Evolutionary conservation across 2,797 vertebrate species (phyloP), one percentile per base, ranked within the genome.

Genomic region (Lacerta bilineata): DNA sequence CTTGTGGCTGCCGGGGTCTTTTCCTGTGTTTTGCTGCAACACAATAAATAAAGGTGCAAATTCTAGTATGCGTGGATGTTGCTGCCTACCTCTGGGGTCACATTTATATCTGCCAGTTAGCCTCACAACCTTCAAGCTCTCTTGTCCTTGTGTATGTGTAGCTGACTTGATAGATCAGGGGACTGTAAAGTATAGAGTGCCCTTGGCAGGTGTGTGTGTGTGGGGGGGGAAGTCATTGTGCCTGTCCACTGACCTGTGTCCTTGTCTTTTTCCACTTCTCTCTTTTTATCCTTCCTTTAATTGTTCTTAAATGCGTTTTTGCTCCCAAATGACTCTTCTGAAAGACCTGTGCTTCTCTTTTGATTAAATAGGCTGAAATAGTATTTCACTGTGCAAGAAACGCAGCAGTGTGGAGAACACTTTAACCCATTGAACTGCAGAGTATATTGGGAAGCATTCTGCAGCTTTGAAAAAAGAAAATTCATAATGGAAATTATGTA

Each of bases 281-380:
- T 86, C 50, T 76, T 86, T 91, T 82, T 18, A 8, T 83, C 87
- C 79, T 87, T 89, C 87, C 66, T 85, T 94, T 71, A 81, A 94
- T 92, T 71, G 3, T 74, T 10, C 66, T 92, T 74, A 68, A 88
- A 90, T 74, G 23, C 1, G 0, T 39, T 92, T 81, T 80, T 69
- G 27, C 87, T 79, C 91, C 91, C 11, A 0, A 25, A 77, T 75
- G 4, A 88, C 92, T 90, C 80, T 84, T 91, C 36, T 80, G 55
- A 90, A 90, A 76, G 36, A 93, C 90, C 43, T 18, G 83, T 83
- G 15, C 61, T 93, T 90, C 41, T 46, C 64, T 90, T 91, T 89
- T 84, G 90, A 91, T 74, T 87, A 82, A 93, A 82, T 71, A 88
- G 83, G 87, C 89, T 0, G 74, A 95, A 95, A 94, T 85, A 74